Evolutionary conservation across 2,888 invertebrate genomes (phyloP).

Genomic region (Clitarchus hookeri): DNA sequence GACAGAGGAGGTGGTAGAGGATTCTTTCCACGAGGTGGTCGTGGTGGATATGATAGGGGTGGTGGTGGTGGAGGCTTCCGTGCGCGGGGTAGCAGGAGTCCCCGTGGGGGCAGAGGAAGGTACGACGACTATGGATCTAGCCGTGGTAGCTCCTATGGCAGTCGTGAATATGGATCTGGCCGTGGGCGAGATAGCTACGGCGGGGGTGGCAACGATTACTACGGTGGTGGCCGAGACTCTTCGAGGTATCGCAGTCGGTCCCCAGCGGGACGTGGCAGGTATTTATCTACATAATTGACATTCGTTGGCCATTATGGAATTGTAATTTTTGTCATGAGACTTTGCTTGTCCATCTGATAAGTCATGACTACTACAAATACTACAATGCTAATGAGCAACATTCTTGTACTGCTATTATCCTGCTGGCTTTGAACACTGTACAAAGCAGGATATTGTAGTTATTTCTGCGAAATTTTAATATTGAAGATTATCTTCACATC

Average conservation of each 20-base stretch:
- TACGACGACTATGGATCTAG: slow-evolving; percentile 52
- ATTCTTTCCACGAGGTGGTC: slow-evolving; percentile 47
- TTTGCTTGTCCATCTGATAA: not conserved
- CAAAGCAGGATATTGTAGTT: not conserved
- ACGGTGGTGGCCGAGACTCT: slow-evolving; percentile 59
- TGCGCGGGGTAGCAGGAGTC: slow-evolving; percentile 46
- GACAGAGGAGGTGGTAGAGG: slow-evolving; percentile 54
- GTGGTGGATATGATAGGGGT: slow-evolving; percentile 48
- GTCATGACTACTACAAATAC: not conserved
- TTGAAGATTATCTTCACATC: slow-evolving; percentile 15
- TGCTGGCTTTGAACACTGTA: not conserved
- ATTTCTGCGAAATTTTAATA: slow-evolving; percentile 10
- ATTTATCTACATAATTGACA: slow-evolving; percentile 43
- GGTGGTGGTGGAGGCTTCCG: slow-evolving; percentile 36
- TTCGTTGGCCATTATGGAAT: not conserved
- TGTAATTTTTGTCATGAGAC: slow-evolving; percentile 1
- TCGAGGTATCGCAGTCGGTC: slow-evolving; percentile 60
- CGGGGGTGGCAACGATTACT: slow-evolving; percentile 56
- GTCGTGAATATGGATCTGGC: slow-evolving; percentile 53
- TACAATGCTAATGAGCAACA: no score
- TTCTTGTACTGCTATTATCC: not conserved
- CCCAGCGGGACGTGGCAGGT: slow-evolving; percentile 60
- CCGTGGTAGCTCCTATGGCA: slow-evolving; percentile 48
- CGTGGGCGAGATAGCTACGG: slow-evolving; percentile 52
- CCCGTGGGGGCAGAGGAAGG: slow-evolving; percentile 52